Evolutionary conservation across 2,113 vertebrate genomes (phyloP).

Genomic region (Elephantulus edwardii): DNA sequence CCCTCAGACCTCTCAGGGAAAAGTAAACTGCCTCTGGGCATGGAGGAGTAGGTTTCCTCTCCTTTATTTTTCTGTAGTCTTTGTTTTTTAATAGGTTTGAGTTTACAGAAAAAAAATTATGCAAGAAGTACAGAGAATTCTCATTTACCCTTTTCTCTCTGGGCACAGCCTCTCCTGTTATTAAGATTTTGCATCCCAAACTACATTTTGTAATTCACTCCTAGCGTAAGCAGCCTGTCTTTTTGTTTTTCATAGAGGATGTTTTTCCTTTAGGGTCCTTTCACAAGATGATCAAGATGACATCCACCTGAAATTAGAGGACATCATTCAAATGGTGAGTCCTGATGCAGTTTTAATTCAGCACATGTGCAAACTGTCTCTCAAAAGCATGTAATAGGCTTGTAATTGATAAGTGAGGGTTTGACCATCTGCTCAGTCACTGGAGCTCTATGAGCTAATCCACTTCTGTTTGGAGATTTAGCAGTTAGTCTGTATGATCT

Average conservation of each 20-base stretch:
- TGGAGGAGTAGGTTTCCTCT: neutral
- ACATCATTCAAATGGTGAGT: constrained; percentile 95
- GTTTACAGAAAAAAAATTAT: neutral
- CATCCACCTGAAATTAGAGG: constrained; percentile 93
- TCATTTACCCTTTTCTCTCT: neutral
- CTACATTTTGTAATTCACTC: neutral
- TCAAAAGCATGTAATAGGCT: neutral
- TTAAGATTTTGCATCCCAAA: neutral
- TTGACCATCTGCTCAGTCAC: rapidly evolving
- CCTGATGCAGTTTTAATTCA: neutral
- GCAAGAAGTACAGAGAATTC: neutral
- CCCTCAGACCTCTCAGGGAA: neutral
- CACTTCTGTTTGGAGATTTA: rapidly evolving
- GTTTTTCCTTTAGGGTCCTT: constrained; percentile 88
- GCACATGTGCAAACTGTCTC: neutral
- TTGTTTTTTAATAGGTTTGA: neutral
- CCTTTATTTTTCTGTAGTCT: neutral
- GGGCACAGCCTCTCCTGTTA: neutral
- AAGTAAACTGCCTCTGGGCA: neutral
- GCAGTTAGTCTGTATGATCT: no score
- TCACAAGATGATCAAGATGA: constrained; percentile 98
- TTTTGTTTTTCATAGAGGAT: constrained; percentile 25
- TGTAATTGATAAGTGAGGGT: rapidly evolving
- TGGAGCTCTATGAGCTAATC: no score
- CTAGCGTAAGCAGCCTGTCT: neutral